Base-by-base conservation (phyloP, 2,888 invertebrate genomes). In the Allophyes oxyacanthae region DNA sequence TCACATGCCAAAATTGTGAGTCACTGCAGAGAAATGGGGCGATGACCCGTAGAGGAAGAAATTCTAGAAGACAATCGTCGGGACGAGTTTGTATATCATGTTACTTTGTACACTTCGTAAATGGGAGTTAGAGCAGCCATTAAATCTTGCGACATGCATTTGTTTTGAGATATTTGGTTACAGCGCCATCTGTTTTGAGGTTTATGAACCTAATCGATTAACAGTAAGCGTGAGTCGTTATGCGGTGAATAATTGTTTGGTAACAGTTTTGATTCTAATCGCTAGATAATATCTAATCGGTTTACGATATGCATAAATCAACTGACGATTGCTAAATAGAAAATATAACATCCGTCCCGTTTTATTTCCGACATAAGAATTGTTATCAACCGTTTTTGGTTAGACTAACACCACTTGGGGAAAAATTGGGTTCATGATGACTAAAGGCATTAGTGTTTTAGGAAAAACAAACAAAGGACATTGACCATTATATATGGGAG, bases 151-250 rank as follows among this genome's bases (percentile, higher is more conserved):
- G 45, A 56, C 54, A 56, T 33, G 36, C 45, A 49, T 63, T 66
- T 57, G 52, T 66, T 50, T 50, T 28, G 8, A 15, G 32, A 45
- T 41, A 45, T 53, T 70, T 53, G 28, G 48, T 64, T 54, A 59
- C 53, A 64, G 38, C 64, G 72, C 72, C 71, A 64, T 72, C 71
- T 72, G 20, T 56, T 41, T 7, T 13, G 1, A 43, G 20, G 28
- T 40, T 37, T 50, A 50, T 36, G 59, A 58, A 65, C 53, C 46
- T 40, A 37, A 50, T 58, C 34, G 45, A 66, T 56, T 56, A n/a
- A 28, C 46, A 11, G 6, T 11, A 44, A 13, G 41, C 14, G 32
- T 58, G 10, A 49, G 41, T 55, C 11, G 20, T 25, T 64, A 34
- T 42, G 37, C 41, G 30, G 57, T 57, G 38, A 57, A 57, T 33